Percentiles rank a stretch among this genome's conserved stretches.
phyloP scores from a whole-genome alignment of 2,888 invertebrate species.

The Parelbella ahira region DNA sequence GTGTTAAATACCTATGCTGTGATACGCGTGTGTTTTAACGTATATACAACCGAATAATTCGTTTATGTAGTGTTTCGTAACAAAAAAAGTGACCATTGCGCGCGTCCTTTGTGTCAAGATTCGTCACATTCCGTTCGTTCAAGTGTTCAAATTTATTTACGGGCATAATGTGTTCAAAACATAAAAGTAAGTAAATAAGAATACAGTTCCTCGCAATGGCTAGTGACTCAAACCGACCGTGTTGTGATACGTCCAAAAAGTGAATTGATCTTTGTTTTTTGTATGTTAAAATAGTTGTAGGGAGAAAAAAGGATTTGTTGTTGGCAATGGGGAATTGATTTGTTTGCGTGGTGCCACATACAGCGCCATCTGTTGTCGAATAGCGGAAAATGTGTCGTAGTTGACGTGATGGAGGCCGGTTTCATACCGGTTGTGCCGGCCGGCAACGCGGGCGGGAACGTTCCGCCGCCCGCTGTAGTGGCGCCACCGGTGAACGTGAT shows the following conservation, averaged over 20 bases:
- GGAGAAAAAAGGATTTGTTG: conserved; percentile 25
- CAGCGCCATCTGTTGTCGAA: conserved; percentile 56
- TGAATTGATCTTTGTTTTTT: conserved; percentile 51
- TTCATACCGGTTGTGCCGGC: conserved; percentile 62
- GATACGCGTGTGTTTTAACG: conserved; percentile 30
- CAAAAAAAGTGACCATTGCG: conserved; percentile 25
- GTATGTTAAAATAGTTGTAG: too few relatives aligned
- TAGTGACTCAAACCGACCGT: conserved; percentile 44
- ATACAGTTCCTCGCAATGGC: conserved; percentile 58
- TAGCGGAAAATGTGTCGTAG: conserved; percentile 40
- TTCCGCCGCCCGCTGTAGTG: conserved; percentile 52
- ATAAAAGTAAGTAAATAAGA: conserved; percentile 33
- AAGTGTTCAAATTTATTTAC: conserved; percentile 37
- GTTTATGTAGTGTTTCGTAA: too few relatives aligned
- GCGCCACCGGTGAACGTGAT: conserved; percentile 83
- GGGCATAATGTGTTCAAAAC: conserved; percentile 31
- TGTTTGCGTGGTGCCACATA: conserved; percentile 48
- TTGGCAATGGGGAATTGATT: conserved; percentile 35
- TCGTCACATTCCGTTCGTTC: conserved; percentile 34
- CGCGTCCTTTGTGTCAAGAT: conserved; percentile 27
- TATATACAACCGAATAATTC: too few relatives aligned
- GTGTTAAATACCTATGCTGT: conserved; percentile 36
- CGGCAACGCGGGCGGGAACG: conserved; percentile 40
- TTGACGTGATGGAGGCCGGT: conserved; percentile 69
- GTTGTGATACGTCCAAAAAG: conserved; percentile 46